Conservation (phyloP, 2,888 invertebrate species). For the Amphipyra tragopoginis region DNA sequence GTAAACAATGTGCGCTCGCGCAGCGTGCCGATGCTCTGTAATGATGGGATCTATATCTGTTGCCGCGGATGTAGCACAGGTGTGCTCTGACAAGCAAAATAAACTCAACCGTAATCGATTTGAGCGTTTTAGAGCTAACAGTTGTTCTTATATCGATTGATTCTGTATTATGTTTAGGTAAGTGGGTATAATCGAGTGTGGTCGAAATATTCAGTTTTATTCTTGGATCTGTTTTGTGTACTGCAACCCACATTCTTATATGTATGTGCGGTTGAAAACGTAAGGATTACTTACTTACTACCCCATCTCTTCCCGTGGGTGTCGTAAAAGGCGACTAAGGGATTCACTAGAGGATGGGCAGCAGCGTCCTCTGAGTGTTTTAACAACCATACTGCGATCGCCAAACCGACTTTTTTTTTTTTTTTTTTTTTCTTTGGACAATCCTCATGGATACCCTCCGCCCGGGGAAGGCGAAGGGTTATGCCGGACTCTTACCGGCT, state of each 20-base stretch:
- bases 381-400: too few relatives aligned
- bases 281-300: too few relatives aligned
- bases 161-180: slow-evolving; percentile 73
- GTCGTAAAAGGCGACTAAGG: too few relatives aligned
- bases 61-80: slow-evolving; percentile 81
- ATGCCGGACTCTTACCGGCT: too few relatives aligned
- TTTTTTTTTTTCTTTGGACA: too few relatives aligned
- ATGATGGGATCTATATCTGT: slow-evolving; percentile 86
- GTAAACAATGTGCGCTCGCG: slow-evolving; percentile 69
- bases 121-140: slow-evolving; percentile 80
- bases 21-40: slow-evolving; percentile 63
- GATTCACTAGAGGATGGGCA: too few relatives aligned
- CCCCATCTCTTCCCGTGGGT: too few relatives aligned
- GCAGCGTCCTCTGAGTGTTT: too few relatives aligned
- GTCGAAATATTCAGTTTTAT: slow-evolving; percentile 68
- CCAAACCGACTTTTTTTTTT: too few relatives aligned
- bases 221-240: slow-evolving; percentile 57
- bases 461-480: too few relatives aligned
- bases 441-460: too few relatives aligned
- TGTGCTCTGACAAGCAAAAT: slow-evolving; percentile 85
- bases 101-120: slow-evolving; percentile 86
- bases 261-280: slow-evolving; percentile 15
- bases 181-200: slow-evolving; percentile 71
- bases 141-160: slow-evolving; percentile 75
- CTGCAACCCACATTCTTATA: slow-evolving; percentile 34